Evolutionary conservation across 2,888 invertebrate species (phyloP).

Genomic region (Ormyrus labotus): DNA sequence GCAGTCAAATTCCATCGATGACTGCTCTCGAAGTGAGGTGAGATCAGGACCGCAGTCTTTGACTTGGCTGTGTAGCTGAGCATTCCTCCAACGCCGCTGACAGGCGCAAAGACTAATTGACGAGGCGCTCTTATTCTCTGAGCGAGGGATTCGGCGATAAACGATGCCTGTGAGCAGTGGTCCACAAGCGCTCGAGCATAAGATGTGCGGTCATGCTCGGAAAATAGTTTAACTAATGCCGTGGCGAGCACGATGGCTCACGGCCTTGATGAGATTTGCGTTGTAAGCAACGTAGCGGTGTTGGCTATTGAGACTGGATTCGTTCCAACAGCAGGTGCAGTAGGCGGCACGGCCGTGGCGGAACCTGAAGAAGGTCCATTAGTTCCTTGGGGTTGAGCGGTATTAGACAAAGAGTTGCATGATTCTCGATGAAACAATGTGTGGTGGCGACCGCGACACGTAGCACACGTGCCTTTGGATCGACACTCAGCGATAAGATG

Average conservation of each 20-base stretch:
- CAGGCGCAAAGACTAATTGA: neutral
- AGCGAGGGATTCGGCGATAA: too few species aligned
- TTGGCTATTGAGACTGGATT: neutral
- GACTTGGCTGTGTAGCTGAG: neutral
- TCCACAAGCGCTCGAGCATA: too few species aligned
- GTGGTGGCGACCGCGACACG: constrained; percentile 3
- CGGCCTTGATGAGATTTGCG: neutral
- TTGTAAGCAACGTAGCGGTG: neutral
- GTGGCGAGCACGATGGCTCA: neutral
- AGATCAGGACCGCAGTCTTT: neutral
- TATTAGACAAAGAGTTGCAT: neutral
- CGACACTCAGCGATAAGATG: neutral
- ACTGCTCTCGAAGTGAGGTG: neutral
- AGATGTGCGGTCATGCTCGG: neutral
- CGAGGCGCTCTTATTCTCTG: neutral
- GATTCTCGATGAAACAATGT: neutral
- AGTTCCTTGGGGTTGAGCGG: neutral
- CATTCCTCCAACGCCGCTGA: neutral
- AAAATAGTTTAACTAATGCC: constrained; percentile 5
- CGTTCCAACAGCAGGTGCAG: neutral
- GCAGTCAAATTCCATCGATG: neutral
- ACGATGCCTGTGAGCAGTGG: too few species aligned
- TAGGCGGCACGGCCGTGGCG: neutral
- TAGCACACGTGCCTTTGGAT: constrained; percentile 13
- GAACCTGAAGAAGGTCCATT: neutral